Percentiles rank a stretch among this genome's conserved stretches.
phyloP scores from a whole-genome alignment of 2,888 invertebrate species.

The Caenorhabditis sp. region DNA sequence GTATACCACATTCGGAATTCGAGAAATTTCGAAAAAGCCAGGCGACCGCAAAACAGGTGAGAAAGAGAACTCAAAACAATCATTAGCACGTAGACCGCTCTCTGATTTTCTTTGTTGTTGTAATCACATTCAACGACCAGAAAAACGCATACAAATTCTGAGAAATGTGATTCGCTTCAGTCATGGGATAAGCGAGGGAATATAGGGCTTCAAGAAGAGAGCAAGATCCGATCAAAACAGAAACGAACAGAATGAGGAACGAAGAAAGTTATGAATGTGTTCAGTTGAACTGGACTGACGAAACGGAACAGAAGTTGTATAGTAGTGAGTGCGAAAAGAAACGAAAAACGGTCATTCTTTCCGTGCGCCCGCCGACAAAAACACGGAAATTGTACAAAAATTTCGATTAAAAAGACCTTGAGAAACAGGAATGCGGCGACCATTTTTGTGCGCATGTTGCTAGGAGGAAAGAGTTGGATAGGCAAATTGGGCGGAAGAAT shows the following conservation, averaged over 20 bases:
- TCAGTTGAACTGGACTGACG: background rate
- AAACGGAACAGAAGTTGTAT: conserved; percentile 31
- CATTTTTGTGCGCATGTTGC: conserved; percentile 7
- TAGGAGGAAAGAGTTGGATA: conserved; percentile 2
- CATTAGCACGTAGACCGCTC: no score
- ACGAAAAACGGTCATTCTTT: conserved; percentile 3
- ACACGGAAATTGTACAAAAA: conserved; percentile 21
- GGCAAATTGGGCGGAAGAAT: background rate
- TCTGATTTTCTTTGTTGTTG: no score
- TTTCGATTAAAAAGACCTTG: conserved; percentile 17
- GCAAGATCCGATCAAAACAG: background rate
- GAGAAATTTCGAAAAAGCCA: no score
- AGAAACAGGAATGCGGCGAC: conserved; percentile 4
- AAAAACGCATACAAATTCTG: no score
- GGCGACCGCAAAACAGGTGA: no score
- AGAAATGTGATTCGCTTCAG: no score
- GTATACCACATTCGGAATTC: no score
- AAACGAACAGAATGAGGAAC: background rate
- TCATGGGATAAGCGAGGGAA: no score
- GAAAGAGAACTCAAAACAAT: no score
- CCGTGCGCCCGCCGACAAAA: conserved; percentile 15
- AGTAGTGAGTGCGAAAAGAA: conserved; percentile 16
- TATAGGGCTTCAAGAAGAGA: conserved; percentile 8
- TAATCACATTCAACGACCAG: no score
- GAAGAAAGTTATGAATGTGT: background rate